Base-by-base conservation (phyloP, 1,140 invertebrate genomes). In the Nilaparvata lugens region DNA sequence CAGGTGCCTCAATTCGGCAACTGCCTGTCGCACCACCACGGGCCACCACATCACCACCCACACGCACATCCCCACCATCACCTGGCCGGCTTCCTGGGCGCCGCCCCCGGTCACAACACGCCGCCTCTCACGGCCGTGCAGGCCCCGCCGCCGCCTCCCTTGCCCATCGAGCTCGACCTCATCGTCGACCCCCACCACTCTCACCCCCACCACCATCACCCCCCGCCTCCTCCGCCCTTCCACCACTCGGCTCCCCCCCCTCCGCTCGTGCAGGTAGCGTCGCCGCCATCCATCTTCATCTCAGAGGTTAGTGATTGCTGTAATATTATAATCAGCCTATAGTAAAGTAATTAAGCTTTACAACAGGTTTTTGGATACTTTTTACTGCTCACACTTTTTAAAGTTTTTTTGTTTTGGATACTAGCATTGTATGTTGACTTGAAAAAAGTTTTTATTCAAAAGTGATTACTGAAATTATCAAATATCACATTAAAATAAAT, bases 221-320 rank as follows among this genome's bases (percentile, higher is more conserved):
- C 67, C 74, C 81, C 79, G 61, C 73, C 80, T 56, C 75, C 81
- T 58, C 75, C 81, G 52, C 75, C 79, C 62, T 80, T 55, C 53
- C 83, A 72, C 78, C 81, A 62, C 60, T 16, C 59, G 18, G 31
- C 55, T 67, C 63, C 61, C 16, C 24, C 58, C 19, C 63, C 61
- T n/a, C 24, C 58, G 23, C 53, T 64, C 51, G 52, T 62, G n/a
- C 58, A 52, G 60, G 56, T 63, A 55, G 43, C 61, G 48, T 55
- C 65, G 3, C 58, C 62, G 6, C 63, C 65, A 7, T 62, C 60
- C 35, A 64, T 67, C 52, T 67, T 68, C 48, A 64, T 70, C 7
- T 68, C 69, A 7, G 69, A 70, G 58, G 69, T 70, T 62, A 66
- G 60, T 59, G 31, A 4, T 35, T 35, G 18, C 25, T 48, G n/a